Evolutionary conservation across 1,140 invertebrate genomes (phyloP).

Genomic region (Drosophila tsacasi): DNA sequence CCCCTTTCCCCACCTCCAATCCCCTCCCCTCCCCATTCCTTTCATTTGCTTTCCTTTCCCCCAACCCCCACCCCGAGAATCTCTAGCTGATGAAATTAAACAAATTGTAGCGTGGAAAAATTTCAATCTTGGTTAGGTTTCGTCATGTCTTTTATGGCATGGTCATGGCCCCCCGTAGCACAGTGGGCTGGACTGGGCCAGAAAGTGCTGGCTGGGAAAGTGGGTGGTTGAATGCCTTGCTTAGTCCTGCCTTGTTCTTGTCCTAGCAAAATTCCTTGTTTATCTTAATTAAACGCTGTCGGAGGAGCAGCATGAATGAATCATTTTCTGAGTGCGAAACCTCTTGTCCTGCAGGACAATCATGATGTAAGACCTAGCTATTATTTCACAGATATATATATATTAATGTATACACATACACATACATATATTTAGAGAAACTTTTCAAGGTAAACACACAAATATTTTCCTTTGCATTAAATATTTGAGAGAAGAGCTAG

Average conservation of each 20-base stretch:
- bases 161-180: slow-evolving; percentile 14
- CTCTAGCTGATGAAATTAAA: slow-evolving; percentile 64
- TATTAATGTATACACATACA: no score
- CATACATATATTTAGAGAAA: not conserved
- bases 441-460: not conserved
- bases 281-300: slow-evolving; percentile 29
- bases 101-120: slow-evolving; percentile 75
- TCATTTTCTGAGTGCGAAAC: slow-evolving; percentile 10
- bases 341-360: slow-evolving; percentile 4
- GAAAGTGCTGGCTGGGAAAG: not conserved
- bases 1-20: not conserved
- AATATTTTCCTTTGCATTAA: not conserved
- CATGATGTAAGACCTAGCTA: slow-evolving; percentile 2
- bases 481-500: not conserved
- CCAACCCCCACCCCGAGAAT: not conserved
- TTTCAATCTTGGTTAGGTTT: slow-evolving; percentile 53
- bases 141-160: slow-evolving; percentile 62
- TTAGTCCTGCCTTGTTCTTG: not conserved
- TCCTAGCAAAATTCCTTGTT: slow-evolving; percentile 14
- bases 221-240: not conserved
- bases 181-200: slow-evolving; percentile 8
- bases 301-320: slow-evolving; percentile 16
- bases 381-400: not conserved
- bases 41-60: not conserved
- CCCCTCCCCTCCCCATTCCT: not conserved